phyloP scores from a whole-genome alignment of 2,113 vertebrate genomes.

The Sarotherodon lohbergeri region DNA sequence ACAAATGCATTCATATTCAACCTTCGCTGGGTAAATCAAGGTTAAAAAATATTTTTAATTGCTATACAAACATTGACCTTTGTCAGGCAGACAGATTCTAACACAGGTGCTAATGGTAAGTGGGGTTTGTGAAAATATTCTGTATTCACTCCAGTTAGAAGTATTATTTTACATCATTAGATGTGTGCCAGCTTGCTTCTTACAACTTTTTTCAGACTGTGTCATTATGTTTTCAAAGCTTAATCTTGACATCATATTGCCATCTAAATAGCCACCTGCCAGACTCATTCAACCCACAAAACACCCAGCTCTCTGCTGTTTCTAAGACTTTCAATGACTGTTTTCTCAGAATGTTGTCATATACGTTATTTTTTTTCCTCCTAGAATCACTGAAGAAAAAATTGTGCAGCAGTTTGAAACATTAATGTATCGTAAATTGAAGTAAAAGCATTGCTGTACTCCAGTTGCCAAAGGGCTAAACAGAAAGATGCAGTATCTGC shows the following conservation, averaged over 20 bases:
- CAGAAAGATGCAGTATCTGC: not conserved
- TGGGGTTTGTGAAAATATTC: not conserved
- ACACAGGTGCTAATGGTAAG: constrained; percentile 6
- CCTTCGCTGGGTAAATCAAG: constrained; percentile 34
- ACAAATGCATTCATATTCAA: not conserved
- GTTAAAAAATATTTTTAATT: constrained; percentile 52
- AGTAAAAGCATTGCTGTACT: not conserved
- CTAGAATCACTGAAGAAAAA: not conserved
- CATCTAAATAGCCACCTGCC: constrained; percentile 59
- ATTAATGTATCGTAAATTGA: not conserved
- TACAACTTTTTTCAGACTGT: not conserved
- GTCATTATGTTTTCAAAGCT: constrained; percentile 32
- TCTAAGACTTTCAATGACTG: not conserved
- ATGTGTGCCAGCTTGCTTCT: not conserved
- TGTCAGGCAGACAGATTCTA: constrained; percentile 5
- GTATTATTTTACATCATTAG: not conserved
- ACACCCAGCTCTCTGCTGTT: not conserved
- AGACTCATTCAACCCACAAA: not conserved
- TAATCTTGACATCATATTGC: constrained; percentile 20
- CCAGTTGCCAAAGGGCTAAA: constrained; percentile 8
- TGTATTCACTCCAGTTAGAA: not conserved
- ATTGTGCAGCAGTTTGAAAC: not conserved
- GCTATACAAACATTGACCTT: constrained; percentile 44
- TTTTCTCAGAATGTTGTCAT: not conserved
- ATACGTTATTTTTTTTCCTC: not conserved